Evolutionary conservation across 2,113 vertebrate genomes (phyloP), one percentile per base, ranked within the genome.

Genomic region (Empidonax traillii): DNA sequence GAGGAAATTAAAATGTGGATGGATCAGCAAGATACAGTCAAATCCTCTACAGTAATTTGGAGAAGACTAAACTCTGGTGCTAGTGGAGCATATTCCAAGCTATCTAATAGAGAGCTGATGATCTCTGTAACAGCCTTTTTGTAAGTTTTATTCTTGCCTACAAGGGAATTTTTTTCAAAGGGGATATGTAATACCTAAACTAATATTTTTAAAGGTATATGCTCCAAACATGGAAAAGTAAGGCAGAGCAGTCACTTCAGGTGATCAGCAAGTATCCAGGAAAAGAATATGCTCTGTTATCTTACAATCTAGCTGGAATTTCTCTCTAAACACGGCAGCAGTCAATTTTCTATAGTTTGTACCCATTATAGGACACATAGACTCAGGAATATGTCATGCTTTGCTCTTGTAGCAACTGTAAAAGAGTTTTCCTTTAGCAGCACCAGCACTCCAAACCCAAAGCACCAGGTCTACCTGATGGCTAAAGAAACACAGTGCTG

Each of bases 1-100:
- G 96, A 96, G 96, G 96, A 96, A 97, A 96, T 95, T 96, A 96
- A 97, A 96, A 96, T 95, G 96, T 96, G 96, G 94, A 96, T 95
- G 96, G 94, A 95, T 96, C 96, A 96, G 96, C 96, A 96, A 97
- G 96, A 96, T 96, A 96, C 83, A 96, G 96, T 77, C 96, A 96
- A 97, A 96, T 93, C 94, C 96, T 96, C 92, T 33, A 78, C 96
- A 93, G 96, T 92, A 72, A 96, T 95, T 96, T 92, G 93, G 94
- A 96, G 96, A 96, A 94, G 94, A 95, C 96, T 96, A 78, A 96
- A 95, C 93, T 95, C 79, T 44, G 88, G 65, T 94, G 90, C 83
- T 93, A 81, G 93, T 78, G 85, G 92, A 90, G 94, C 96, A 86
- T 87, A 94, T 95, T 95, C 90, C 85, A 72, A 90, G 92, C 94